Percentiles rank a stretch among this genome's conserved stretches.
phyloP scores from a whole-genome alignment of 2,797 vertebrate genomes.

The Gymnoscopelus braueri region DNA sequence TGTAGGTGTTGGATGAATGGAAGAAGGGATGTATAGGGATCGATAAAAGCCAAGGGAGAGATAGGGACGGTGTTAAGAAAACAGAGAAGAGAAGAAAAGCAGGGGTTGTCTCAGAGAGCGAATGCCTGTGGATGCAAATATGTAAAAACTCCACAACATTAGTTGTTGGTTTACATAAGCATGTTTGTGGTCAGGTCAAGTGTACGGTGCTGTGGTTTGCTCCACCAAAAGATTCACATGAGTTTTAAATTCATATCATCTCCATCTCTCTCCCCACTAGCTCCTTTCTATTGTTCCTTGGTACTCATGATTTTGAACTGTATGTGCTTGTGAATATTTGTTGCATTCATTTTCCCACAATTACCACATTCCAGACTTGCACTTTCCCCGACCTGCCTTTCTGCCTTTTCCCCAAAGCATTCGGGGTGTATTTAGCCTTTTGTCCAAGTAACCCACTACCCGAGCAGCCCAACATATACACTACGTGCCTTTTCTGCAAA shows the following conservation, averaged over 20 bases:
- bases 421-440: conserved; percentile 33
- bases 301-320: neutral
- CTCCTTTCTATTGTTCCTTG: neutral
- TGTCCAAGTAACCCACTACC: conserved; percentile 16
- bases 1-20: too few species aligned
- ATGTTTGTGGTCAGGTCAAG: too few species aligned
- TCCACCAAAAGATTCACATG: too few species aligned
- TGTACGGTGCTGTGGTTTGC: too few species aligned
- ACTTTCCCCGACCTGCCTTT: conserved; percentile 18
- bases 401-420: conserved; percentile 42
- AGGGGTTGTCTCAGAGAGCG: too few species aligned
- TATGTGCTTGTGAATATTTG: conserved; percentile 7
- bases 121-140: too few species aligned
- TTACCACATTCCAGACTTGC: conserved; percentile 49
- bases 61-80: neutral
- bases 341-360: conserved; percentile 54
- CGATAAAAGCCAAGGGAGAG: neutral
- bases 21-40: neutral
- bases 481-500: conserved; percentile 16
- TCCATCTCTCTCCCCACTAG: neutral
- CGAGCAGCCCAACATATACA: conserved; percentile 20
- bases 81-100: neutral
- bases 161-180: neutral
- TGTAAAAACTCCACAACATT: neutral
- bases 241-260: neutral